These are phyloP conservation scores for Cheilosia scutellata DNA, from an alignment of 2,888 invertebrate species.

Conservation along the genomic window DNA sequence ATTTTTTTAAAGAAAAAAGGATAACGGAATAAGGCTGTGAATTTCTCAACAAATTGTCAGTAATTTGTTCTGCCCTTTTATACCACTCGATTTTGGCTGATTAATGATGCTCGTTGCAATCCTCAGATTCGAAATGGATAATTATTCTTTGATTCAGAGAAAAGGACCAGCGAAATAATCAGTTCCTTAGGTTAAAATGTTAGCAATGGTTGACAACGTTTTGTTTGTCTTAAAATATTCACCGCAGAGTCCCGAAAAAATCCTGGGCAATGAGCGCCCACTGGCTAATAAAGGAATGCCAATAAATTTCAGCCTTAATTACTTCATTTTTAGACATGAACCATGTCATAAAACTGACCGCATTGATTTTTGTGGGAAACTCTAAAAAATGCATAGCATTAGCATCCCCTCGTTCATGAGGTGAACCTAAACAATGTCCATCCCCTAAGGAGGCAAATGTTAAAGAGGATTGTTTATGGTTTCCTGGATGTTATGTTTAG, in stretches of 20 bases:
- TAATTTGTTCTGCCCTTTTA: conserved; percentile 53
- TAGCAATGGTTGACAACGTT: not conserved
- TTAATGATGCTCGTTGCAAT: conserved; percentile 30
- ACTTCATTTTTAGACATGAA: conserved; percentile 38
- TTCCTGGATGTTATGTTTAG: conserved; percentile 2
- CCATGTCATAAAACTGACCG: conserved; percentile 26
- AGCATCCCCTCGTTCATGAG: conserved; percentile 5
- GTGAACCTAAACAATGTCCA: not conserved
- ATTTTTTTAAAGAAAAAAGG: conserved; percentile 14
- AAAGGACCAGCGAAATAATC: not conserved
- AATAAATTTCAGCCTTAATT: conserved; percentile 33
- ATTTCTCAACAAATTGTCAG: conserved; percentile 45
- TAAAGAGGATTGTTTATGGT: conserved; percentile 32
- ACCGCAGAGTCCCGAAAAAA: not conserved
- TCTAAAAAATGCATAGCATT: not conserved
- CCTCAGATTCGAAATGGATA: conserved; percentile 29
- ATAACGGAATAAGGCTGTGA: conserved; percentile 2
- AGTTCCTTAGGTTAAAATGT: not conserved
- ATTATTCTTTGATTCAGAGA: not conserved
- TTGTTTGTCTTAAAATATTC: too few species aligned
- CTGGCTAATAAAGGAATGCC: not conserved
- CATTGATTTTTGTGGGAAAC: conserved; percentile 11
- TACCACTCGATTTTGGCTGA: conserved; percentile 35
- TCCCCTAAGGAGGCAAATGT: conserved; percentile 20
- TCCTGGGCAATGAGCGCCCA: not conserved